Percentiles rank a stretch among this genome's conserved stretches.
phyloP scores from a whole-genome alignment of 1,140 invertebrate genomes.

The Lepidotrigona ventralis region DNA sequence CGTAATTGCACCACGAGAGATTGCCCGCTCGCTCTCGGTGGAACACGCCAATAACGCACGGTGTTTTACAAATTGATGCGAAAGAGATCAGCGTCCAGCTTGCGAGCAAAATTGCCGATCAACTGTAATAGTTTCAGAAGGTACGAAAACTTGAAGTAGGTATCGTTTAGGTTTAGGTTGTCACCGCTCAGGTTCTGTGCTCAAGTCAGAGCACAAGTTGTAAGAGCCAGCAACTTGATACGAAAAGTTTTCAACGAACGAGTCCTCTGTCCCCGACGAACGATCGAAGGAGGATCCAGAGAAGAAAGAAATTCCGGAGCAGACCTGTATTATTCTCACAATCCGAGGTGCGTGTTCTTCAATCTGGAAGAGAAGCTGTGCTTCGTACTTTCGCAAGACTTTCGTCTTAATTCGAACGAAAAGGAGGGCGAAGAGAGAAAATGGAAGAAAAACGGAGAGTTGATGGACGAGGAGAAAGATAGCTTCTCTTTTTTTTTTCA shows the following conservation, averaged over 20 bases:
- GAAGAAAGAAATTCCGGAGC: neutral
- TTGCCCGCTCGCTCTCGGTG: constrained; percentile 1
- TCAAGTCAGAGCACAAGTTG: neutral
- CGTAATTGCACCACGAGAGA: constrained; percentile 35
- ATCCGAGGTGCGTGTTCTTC: neutral
- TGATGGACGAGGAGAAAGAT: neutral
- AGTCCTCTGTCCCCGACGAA: neutral
- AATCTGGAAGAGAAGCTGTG: neutral
- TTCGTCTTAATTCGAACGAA: neutral
- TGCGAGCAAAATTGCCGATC: neutral
- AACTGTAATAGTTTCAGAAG: too few species aligned
- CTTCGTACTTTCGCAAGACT: neutral
- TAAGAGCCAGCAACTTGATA: constrained; percentile 17
- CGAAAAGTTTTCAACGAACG: constrained; percentile 16
- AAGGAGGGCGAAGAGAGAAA: neutral
- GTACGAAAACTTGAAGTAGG: too few species aligned
- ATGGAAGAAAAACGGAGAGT: neutral
- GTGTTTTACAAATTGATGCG: constrained; percentile 53
- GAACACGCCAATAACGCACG: constrained; percentile 6
- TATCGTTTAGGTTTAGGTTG: neutral
- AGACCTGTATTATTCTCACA: neutral
- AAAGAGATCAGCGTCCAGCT: neutral
- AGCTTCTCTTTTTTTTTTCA: neutral
- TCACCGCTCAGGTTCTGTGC: too few species aligned
- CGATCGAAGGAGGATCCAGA: too few species aligned